Base-by-base conservation (phyloP, 2,113 vertebrate species). In the Aythya baeri region DNA sequence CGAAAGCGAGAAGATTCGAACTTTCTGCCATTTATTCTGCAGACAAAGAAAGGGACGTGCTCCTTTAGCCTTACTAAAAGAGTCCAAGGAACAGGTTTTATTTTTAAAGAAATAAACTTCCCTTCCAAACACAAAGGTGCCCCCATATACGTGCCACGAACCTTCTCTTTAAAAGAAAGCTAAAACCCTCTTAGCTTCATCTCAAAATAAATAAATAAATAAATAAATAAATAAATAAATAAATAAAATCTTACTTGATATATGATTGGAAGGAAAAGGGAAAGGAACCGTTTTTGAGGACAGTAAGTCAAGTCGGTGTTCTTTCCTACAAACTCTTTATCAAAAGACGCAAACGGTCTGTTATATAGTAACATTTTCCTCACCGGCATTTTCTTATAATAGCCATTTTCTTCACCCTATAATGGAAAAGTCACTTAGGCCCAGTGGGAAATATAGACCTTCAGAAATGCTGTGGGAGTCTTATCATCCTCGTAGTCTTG, bases 361-460 rank as follows among this genome's bases (percentile, higher is more conserved):
- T 59, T 83, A 55, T 5, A 77, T 6, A 74, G 63, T 91, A 86
- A 59, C 55, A 70, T 84, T 92, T 94, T 84, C 72, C 87, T 85
- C 54, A 43, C 83, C 12, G 13, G 22, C 11, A 58, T 89, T 94
- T 92, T 91, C 71, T 75, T 93, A 58, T 49, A 76, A 84, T 85
- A 91, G 59, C 17, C 38, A 31, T 92, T 95, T 93, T 92, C 93
- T 85, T 95, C 88, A 85, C 79, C 59, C 78, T 85, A 74, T 89
- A 92, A 89, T 92, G 93, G 83, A 89, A 93, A 93, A 96, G 77
- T 70, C 67, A 57, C 41, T 82, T 70, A 71, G 91, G 83, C 83
- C 70, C 86, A 73, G 74, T 71, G 78, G 67, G 86, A 96, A 96
- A 94, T 74, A 70, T 0, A 2, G 83, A 79, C 86, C 58, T 79